A percentile compares a stretch with the other conserved stretches of the same genome.
Evolutionary conservation across 2,113 vertebrate genomes (phyloP).

Genomic region (Amazona guildingii): DNA sequence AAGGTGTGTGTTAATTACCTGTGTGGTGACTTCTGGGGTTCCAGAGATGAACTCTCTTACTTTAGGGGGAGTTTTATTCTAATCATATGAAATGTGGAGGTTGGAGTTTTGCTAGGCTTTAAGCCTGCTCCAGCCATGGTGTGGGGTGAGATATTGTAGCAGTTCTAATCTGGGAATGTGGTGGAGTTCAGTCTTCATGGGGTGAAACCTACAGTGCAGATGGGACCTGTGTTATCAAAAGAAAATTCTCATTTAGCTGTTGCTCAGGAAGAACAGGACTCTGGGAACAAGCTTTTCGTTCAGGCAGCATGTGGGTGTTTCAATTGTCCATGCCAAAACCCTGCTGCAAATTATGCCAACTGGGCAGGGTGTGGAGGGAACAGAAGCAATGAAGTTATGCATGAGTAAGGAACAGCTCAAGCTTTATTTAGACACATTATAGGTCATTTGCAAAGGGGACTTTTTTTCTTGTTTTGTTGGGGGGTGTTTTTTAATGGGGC

Average conservation of each 20-base stretch:
- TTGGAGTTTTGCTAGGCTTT: background rate
- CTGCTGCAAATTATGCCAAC: conserved; percentile 16
- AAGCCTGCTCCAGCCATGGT: background rate
- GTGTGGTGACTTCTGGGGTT: background rate
- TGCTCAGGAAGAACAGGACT: background rate
- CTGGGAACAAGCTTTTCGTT: conserved; percentile 6
- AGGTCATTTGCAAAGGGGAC: background rate
- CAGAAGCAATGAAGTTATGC: conserved; percentile 42
- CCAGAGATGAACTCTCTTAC: background rate
- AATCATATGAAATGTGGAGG: background rate
- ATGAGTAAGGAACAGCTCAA: conserved; percentile 42
- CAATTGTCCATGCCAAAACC: conserved; percentile 19
- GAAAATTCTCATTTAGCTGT: background rate
- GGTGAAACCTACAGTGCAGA: background rate
- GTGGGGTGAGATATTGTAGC: background rate
- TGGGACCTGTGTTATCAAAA: background rate
- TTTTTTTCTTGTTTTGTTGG: background rate
- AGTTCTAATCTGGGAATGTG: background rate
- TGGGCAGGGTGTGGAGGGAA: conserved; percentile 17
- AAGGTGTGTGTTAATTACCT: background rate
- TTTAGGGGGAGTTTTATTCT: background rate
- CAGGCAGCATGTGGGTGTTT: conserved; percentile 29
- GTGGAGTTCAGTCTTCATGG: background rate
- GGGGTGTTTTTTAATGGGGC: background rate
- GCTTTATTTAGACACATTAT: conserved; percentile 35